A percentile compares a stretch with the other conserved stretches of the same genome.
phyloP scores from a whole-genome alignment of 2,888 invertebrate genomes.

The Bibio marci region DNA sequence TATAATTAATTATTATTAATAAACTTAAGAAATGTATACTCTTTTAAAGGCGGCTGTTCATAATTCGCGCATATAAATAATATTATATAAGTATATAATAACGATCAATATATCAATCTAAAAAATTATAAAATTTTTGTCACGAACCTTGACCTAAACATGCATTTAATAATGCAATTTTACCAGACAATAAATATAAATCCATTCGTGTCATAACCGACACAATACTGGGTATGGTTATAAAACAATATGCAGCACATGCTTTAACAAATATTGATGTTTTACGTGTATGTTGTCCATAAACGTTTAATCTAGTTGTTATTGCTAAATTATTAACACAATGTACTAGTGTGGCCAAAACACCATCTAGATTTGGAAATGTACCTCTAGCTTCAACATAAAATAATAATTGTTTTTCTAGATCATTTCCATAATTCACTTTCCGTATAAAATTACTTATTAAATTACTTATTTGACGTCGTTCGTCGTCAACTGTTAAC shows the following conservation, averaged over 20 bases:
- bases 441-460: constrained; percentile 65
- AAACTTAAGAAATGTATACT: no score
- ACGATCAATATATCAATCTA: not conserved
- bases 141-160: constrained; percentile 83
- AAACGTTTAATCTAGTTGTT: constrained; percentile 45
- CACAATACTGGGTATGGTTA: constrained; percentile 89
- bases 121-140: not conserved
- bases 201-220: constrained; percentile 63
- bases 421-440: constrained; percentile 69
- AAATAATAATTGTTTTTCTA: constrained; percentile 83
- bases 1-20: no score
- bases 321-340: constrained; percentile 68
- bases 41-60: no score
- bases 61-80: no score
- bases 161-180: constrained; percentile 74
- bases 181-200: constrained; percentile 73
- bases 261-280: constrained; percentile 80
- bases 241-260: constrained; percentile 88
- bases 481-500: constrained; percentile 82
- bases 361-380: constrained; percentile 79
- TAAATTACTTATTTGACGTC: constrained; percentile 65
- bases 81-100: no score
- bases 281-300: constrained; percentile 58
- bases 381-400: constrained; percentile 83
- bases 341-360: constrained; percentile 74